Conservation (phyloP, 1,140 invertebrate genomes). For the Drosophila athabasca region DNA sequence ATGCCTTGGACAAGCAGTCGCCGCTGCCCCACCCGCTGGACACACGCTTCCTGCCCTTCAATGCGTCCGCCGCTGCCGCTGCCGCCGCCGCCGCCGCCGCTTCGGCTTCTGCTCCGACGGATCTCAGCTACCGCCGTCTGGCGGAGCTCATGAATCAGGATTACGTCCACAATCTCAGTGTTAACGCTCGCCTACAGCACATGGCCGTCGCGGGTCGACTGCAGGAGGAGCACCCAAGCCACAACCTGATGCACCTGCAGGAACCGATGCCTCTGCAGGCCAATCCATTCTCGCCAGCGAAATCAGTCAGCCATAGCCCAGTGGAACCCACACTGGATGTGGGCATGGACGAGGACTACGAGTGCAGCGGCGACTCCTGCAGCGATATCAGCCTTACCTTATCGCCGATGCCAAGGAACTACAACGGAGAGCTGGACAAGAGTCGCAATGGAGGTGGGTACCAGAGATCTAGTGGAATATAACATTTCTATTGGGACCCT, state of each 20-base stretch:
- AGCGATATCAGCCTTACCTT: slow-evolving; percentile 83
- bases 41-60: slow-evolving; percentile 68
- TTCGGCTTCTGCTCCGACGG: slow-evolving; percentile 31
- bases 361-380: slow-evolving; percentile 78
- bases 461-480: neutral
- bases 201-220: slow-evolving; percentile 52
- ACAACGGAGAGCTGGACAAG: slow-evolving; percentile 72
- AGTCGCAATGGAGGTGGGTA: slow-evolving; percentile 73
- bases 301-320: slow-evolving; percentile 55
- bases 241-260: slow-evolving; percentile 16
- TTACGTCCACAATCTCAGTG: slow-evolving; percentile 70
- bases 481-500: neutral
- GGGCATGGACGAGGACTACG: slow-evolving; percentile 77
- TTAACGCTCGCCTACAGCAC: slow-evolving; percentile 67
- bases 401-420: slow-evolving; percentile 75
- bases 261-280: slow-evolving; percentile 27
- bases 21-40: slow-evolving; percentile 59
- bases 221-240: slow-evolving; percentile 46
- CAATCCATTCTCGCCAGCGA: slow-evolving; percentile 48
- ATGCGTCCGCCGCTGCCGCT: slow-evolving; percentile 29
- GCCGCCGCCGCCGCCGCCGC: slow-evolving; percentile 17
- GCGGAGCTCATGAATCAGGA: slow-evolving; percentile 76
- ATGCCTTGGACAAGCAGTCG: slow-evolving; percentile 58
- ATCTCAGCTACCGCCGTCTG: slow-evolving; percentile 66
- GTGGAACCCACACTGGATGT: slow-evolving; percentile 68